Conservation (phyloP, 2,113 vertebrate genomes). For the Podarcis muralis region DNA sequence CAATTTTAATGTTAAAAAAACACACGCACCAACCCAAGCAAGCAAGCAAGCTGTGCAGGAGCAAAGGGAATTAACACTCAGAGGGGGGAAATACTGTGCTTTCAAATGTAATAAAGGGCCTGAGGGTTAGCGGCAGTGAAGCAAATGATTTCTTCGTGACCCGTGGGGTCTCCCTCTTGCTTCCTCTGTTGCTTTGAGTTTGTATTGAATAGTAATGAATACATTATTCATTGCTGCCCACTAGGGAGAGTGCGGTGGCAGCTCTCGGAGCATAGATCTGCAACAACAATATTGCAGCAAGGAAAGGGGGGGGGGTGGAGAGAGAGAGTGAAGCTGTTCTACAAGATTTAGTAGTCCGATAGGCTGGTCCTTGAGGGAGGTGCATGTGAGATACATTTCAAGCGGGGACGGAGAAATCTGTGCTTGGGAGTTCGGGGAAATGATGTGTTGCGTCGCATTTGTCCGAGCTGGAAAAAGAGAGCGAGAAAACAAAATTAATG, state of each 20-base stretch:
- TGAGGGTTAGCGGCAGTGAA: background rate
- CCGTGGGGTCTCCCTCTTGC: slow-evolving; percentile 26
- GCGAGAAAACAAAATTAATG: background rate
- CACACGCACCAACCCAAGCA: rapidly evolving
- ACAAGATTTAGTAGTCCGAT: slow-evolving; percentile 9
- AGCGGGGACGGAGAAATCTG: slow-evolving; percentile 11
- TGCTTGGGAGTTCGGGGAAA: background rate
- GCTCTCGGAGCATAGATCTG: background rate
- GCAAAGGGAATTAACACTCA: background rate
- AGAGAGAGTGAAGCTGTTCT: background rate
- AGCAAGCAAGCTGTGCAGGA: background rate
- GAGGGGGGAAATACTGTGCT: background rate
- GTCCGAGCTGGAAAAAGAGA: background rate
- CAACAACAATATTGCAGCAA: background rate
- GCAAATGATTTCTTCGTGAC: background rate
- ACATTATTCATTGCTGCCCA: slow-evolving; percentile 31
- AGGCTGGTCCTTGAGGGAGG: slow-evolving; percentile 1
- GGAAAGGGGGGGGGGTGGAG: background rate
- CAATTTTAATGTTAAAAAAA: slow-evolving; percentile 16
- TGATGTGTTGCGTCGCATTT: background rate
- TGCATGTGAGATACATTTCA: background rate
- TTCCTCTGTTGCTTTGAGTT: slow-evolving; percentile 28
- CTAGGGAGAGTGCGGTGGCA: slow-evolving; percentile 28
- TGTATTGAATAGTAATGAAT: slow-evolving; percentile 37
- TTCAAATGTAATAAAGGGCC: background rate